These are phyloP conservation scores for Mionectes macconnelli DNA, from an alignment of 2,113 vertebrate genomes.

Conservation along the genomic window DNA sequence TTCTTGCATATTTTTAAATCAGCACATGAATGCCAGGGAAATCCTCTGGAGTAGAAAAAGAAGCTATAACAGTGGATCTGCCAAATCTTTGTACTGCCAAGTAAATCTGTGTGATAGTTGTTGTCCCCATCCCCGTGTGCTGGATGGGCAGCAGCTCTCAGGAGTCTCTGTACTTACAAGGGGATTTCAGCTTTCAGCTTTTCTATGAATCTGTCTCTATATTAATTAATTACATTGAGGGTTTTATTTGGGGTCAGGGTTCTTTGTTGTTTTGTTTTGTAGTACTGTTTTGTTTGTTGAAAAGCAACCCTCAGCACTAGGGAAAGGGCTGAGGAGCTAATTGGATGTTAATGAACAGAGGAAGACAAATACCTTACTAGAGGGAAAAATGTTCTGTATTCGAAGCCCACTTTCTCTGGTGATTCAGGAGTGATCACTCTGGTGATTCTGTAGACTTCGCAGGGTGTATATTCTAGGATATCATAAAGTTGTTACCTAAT, in stretches of 20 bases:
- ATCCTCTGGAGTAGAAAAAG: not conserved
- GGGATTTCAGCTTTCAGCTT: not conserved
- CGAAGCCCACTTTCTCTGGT: not conserved
- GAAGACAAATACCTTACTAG: not conserved
- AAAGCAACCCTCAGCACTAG: not conserved
- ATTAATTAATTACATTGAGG: not conserved
- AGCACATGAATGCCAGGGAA: not conserved
- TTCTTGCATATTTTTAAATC: not conserved
- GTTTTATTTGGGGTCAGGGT: not conserved
- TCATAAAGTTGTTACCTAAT: not conserved
- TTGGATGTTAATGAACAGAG: constrained; percentile 10
- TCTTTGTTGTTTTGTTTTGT: not conserved
- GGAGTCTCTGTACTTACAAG: accelerated
- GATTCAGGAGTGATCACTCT: too few species aligned
- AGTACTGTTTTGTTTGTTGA: not conserved
- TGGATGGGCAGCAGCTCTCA: not conserved
- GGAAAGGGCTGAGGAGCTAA: not conserved
- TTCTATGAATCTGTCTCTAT: not conserved
- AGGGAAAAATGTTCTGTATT: not conserved
- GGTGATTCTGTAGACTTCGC: not conserved
- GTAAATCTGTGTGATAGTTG: accelerated
- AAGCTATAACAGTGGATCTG: not conserved
- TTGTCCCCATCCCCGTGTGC: accelerated
- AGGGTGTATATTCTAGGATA: not conserved
- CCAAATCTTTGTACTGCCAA: not conserved